phyloP scores from a whole-genome alignment of 2,888 invertebrate genomes.

The Cephus spinipes region DNA sequence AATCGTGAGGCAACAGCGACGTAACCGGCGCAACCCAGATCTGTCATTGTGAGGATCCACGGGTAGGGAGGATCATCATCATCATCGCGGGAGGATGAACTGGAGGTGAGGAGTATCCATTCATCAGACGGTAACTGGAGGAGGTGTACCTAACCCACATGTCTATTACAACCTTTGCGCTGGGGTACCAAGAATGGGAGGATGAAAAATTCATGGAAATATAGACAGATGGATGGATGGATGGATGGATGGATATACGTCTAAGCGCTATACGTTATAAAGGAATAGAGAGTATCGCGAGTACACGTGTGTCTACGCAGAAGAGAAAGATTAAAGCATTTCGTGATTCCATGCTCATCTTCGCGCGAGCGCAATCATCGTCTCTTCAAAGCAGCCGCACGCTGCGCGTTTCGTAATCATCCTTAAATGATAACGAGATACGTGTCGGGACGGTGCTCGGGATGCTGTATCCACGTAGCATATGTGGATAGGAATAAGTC shows the following conservation, averaged over 20 bases:
- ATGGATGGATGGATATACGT: neutral
- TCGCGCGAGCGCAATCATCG: slow-evolving; percentile 49
- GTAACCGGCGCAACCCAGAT: slow-evolving; percentile 52
- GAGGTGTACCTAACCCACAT: slow-evolving; percentile 16
- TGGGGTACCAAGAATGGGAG: neutral
- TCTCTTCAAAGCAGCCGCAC: slow-evolving; percentile 43
- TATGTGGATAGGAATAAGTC: neutral
- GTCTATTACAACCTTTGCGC: neutral
- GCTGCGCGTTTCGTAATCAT: slow-evolving; percentile 45
- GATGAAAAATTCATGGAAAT: neutral
- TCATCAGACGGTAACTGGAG: slow-evolving; percentile 44
- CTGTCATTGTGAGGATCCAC: slow-evolving; percentile 43
- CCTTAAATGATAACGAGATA: slow-evolving; percentile 56
- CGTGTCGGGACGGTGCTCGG: slow-evolving; percentile 23
- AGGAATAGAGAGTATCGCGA: slow-evolving; percentile 2
- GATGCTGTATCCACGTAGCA: neutral
- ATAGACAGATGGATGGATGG: neutral
- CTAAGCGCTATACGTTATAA: slow-evolving; percentile 6
- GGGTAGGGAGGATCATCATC: slow-evolving; percentile 9
- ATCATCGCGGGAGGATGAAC: neutral
- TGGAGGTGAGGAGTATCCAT: slow-evolving; percentile 36
- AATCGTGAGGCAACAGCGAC: slow-evolving; percentile 34
- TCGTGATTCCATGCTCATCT: slow-evolving; percentile 52
- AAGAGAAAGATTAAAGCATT: slow-evolving; percentile 36
- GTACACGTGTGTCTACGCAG: slow-evolving; percentile 25